Conservation (phyloP, 2,888 invertebrate species). For the Bugula neritina region DNA sequence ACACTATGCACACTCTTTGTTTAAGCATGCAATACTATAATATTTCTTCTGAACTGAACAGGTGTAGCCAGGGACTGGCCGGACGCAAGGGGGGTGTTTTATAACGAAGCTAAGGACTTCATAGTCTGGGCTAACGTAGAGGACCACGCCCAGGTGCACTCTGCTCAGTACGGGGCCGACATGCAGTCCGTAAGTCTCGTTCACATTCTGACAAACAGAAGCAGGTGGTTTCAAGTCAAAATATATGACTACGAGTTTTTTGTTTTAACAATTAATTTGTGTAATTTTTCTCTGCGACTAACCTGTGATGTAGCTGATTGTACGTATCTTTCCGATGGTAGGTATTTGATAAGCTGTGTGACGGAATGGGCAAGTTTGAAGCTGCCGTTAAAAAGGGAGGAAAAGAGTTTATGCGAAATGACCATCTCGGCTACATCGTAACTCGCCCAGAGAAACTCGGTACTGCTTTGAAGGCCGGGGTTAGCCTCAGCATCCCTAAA, state of each 20-base stretch:
- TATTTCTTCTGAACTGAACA: no score
- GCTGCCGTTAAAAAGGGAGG: slow-evolving; percentile 71
- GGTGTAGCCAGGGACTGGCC: slow-evolving; percentile 74
- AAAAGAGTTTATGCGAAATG: slow-evolving; percentile 65
- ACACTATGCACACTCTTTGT: no score
- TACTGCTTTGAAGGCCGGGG: slow-evolving; percentile 87
- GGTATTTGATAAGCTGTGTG: slow-evolving; percentile 35
- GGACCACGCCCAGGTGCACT: slow-evolving; percentile 78
- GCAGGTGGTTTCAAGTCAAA: no score
- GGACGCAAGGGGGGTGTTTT: slow-evolving; percentile 81
- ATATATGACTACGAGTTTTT: no score
- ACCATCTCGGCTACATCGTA: slow-evolving; percentile 73
- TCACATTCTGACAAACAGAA: no score
- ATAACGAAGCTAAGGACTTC: slow-evolving; percentile 70
- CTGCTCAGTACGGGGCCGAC: slow-evolving; percentile 61
- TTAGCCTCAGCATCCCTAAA: slow-evolving; percentile 77
- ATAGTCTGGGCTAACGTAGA: slow-evolving; percentile 87
- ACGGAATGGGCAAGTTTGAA: slow-evolving; percentile 33
- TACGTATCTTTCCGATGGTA: no score
- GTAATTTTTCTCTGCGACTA: no score
- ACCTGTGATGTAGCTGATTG: no score
- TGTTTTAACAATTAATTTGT: no score
- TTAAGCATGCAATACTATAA: no score
- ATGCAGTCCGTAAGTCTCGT: slow-evolving; percentile 38
- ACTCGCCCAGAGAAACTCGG: slow-evolving; percentile 82